These are phyloP conservation scores for Machimus atricapillus DNA, from an alignment of 2,888 invertebrate species.

Conservation along the genomic window DNA sequence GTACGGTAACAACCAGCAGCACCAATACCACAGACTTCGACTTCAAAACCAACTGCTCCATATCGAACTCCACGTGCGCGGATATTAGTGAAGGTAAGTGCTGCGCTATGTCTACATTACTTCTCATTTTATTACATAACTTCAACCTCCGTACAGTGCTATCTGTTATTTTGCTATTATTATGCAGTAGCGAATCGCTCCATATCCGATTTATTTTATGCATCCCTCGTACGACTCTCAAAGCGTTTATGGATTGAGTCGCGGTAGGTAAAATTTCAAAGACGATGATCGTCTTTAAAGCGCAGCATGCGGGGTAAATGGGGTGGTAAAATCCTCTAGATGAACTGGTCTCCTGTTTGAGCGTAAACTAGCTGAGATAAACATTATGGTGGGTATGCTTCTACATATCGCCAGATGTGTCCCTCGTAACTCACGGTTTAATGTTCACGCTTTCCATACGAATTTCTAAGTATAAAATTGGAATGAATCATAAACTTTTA, in stretches of 20 bases:
- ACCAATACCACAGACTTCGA: constrained; percentile 58
- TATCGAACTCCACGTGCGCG: constrained; percentile 56
- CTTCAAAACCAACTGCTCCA: constrained; percentile 59
- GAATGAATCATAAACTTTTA: neutral
- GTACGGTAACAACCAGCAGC: constrained; percentile 54
- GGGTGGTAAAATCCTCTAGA: neutral
- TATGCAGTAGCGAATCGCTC: neutral
- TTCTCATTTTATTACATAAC: neutral
- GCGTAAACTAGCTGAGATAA: neutral
- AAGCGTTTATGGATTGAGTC: neutral
- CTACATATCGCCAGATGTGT: neutral
- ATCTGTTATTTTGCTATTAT: neutral
- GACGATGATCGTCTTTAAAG: neutral
- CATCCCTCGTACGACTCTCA: neutral
- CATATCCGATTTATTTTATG: neutral
- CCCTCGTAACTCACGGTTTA: neutral
- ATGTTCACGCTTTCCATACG: neutral
- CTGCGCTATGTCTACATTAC: neutral
- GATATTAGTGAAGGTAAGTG: constrained; percentile 55
- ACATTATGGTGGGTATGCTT: neutral
- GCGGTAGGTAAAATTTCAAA: neutral
- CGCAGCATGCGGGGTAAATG: neutral
- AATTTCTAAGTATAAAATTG: neutral
- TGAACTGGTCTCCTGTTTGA: neutral
- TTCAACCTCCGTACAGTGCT: neutral